phyloP scores from a whole-genome alignment of 2,797 vertebrate species.

The Botia almorhae region DNA sequence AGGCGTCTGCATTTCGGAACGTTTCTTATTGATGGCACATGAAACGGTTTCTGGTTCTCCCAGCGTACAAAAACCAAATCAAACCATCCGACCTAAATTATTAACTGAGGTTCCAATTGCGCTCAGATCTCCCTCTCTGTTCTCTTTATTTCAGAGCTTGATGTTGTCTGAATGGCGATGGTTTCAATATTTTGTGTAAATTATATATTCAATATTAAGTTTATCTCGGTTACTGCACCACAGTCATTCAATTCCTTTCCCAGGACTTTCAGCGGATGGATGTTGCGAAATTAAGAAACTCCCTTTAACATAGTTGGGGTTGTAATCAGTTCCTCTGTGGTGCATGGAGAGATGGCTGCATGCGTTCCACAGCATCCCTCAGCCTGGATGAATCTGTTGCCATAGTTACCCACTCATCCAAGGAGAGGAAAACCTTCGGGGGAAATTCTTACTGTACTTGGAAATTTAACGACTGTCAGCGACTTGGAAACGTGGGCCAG shows the following conservation, averaged over 20 bases:
- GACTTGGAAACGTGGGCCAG: slow-evolving; percentile 12
- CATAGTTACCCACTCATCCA: slow-evolving; percentile 36
- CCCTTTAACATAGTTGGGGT: slow-evolving; percentile 1
- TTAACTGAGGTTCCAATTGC: slow-evolving; percentile 6
- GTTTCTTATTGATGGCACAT: neutral
- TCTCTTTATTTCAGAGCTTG: neutral
- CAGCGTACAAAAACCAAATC: slow-evolving; percentile 5
- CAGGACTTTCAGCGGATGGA: slow-evolving; percentile 4
- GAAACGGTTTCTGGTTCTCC: neutral
- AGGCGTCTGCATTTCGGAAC: neutral
- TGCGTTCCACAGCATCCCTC: slow-evolving; percentile 5
- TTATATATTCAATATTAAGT: slow-evolving; percentile 22
- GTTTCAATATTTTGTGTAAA: slow-evolving; percentile 27
- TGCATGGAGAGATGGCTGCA: slow-evolving; percentile 6
- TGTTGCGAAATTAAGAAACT: slow-evolving; percentile 13
- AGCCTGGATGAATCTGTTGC: slow-evolving; percentile 11
- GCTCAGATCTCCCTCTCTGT: neutral
- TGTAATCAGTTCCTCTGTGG: slow-evolving; percentile 11
- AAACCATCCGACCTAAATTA: slow-evolving; percentile 26
- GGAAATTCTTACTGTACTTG: slow-evolving; percentile 35
- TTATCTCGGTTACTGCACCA: neutral
- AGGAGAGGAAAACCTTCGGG: slow-evolving; percentile 9
- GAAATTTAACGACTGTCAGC: slow-evolving; percentile 31
- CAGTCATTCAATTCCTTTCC: slow-evolving; percentile 10
- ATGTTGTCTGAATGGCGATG: neutral